Conservation (phyloP, 2,888 invertebrate genomes). For the Aphelenchoides bicaudatus region DNA sequence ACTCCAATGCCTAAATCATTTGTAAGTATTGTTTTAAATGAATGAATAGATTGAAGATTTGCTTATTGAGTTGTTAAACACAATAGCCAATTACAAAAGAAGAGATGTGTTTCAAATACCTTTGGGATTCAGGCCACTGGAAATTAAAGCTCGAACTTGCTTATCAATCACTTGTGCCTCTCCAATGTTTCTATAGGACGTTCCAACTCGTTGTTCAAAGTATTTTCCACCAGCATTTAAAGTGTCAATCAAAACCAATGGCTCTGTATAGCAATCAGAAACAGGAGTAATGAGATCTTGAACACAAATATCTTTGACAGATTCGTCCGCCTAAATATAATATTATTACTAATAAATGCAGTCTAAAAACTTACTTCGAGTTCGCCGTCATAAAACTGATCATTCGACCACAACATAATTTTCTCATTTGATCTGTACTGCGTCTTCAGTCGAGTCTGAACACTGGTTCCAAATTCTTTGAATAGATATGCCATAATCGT, state of each 20-base stretch:
- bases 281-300: constrained; percentile 28
- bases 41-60: too few relatives aligned
- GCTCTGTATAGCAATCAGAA: constrained; percentile 24
- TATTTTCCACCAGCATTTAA: constrained; percentile 1
- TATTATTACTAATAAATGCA: too few relatives aligned
- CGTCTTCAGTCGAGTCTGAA: constrained; percentile 37
- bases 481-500: constrained; percentile 30
- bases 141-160: constrained; percentile 28
- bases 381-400: constrained; percentile 44
- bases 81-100: too few relatives aligned
- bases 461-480: constrained; percentile 28
- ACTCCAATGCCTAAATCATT: constrained; percentile 31
- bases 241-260: constrained; percentile 35
- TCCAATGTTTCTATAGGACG: constrained; percentile 25
- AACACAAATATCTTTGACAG: constrained; percentile 26
- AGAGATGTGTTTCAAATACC: too few relatives aligned
- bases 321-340: constrained; percentile 35
- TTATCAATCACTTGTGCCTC: constrained; percentile 31
- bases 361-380: too few relatives aligned
- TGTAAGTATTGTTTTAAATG: constrained; percentile 13
- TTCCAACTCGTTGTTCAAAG: constrained; percentile 1
- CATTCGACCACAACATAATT: constrained; percentile 54
- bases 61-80: too few relatives aligned
- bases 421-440: constrained; percentile 52
- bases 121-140: too few relatives aligned